Conservation (phyloP, 2,113 vertebrate genomes). For the Xenopus borealis region DNA sequence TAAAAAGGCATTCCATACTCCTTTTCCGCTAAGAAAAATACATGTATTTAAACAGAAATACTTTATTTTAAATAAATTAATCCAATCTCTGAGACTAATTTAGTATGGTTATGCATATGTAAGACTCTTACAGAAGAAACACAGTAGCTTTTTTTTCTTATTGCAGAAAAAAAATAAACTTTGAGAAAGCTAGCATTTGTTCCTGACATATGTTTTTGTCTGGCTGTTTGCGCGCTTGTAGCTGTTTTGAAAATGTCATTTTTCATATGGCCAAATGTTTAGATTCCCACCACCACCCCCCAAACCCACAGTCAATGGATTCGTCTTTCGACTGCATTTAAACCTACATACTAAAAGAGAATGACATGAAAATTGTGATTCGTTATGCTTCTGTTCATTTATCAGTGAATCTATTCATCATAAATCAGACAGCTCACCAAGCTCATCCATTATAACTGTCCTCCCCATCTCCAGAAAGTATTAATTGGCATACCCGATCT, state of each 20-base stretch:
- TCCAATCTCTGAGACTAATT: too few relatives aligned
- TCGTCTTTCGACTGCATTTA: conserved; percentile 22
- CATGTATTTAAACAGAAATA: too few relatives aligned
- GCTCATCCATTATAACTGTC: conserved; percentile 45
- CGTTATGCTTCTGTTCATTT: conserved; percentile 42
- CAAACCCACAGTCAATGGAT: conserved; percentile 28
- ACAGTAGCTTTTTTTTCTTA: too few relatives aligned
- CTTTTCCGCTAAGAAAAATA: too few relatives aligned
- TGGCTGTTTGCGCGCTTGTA: not conserved
- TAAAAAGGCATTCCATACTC: too few relatives aligned
- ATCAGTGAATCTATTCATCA: conserved; percentile 46
- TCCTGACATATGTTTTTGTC: not conserved
- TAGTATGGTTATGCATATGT: too few relatives aligned
- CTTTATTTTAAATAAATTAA: too few relatives aligned
- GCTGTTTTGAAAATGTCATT: not conserved
- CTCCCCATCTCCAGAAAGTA: conserved; percentile 37
- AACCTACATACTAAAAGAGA: conserved; percentile 33
- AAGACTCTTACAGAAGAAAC: too few relatives aligned
- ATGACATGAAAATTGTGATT: conserved; percentile 44
- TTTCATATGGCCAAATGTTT: conserved; percentile 21
- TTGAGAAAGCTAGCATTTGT: too few relatives aligned
- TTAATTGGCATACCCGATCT: conserved; percentile 41
- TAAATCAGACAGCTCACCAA: conserved; percentile 41
- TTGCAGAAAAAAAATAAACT: too few relatives aligned
- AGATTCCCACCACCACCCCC: not conserved